Conservation (phyloP, 2,888 invertebrate species). For the Orgyia antiqua region DNA sequence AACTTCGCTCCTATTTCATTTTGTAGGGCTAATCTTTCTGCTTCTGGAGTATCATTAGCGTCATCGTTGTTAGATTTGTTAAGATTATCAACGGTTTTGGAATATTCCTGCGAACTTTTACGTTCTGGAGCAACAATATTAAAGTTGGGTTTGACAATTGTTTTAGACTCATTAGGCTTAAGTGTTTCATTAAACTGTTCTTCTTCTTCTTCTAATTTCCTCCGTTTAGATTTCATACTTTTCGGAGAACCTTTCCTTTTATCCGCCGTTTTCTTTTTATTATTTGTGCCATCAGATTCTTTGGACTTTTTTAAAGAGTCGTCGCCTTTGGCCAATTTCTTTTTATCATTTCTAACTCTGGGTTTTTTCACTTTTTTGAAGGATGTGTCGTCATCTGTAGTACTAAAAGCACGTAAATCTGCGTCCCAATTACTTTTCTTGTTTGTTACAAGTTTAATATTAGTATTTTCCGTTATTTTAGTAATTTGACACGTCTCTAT, state of each 20-base stretch:
- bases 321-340: constrained; percentile 11
- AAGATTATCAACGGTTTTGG: constrained; percentile 27
- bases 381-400: constrained; percentile 17
- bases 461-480: constrained; percentile 27
- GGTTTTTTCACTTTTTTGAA: constrained; percentile 7
- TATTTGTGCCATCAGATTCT: neutral
- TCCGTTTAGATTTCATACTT: constrained; percentile 25
- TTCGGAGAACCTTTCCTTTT: constrained; percentile 24
- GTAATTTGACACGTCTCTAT: constrained; percentile 21
- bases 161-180: constrained; percentile 12
- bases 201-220: constrained; percentile 31
- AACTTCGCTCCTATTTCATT: constrained; percentile 64
- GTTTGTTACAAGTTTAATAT: constrained; percentile 11
- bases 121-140: constrained; percentile 38
- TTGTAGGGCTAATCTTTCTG: constrained; percentile 54
- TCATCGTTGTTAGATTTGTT: constrained; percentile 39
- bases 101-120: constrained; percentile 15
- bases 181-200: constrained; percentile 26
- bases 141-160: constrained; percentile 46
- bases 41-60: constrained; percentile 56
- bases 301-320: constrained; percentile 7
- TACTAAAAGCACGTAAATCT: constrained; percentile 51
- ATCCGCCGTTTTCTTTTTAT: constrained; percentile 17
- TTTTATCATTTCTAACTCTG: constrained; percentile 13
- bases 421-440: constrained; percentile 58